A percentile compares a stretch with the other conserved stretches of the same genome.
Evolutionary conservation across 2,888 invertebrate species (phyloP).

Genomic region (Polymixis flavicincta): DNA sequence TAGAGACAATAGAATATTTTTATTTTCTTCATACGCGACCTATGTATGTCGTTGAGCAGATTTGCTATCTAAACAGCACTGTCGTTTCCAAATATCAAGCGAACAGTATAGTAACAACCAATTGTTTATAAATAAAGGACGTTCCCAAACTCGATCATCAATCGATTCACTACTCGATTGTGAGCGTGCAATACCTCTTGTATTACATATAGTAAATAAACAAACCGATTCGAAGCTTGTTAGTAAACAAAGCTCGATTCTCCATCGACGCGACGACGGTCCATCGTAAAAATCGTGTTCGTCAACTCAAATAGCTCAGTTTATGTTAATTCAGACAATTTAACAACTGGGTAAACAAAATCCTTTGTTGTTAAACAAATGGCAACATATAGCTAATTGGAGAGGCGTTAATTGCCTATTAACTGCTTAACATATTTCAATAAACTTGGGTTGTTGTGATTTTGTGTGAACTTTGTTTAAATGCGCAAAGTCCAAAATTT

Average conservation of each 20-base stretch:
- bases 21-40: background rate
- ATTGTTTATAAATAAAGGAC: constrained; percentile 7
- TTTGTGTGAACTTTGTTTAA: constrained; percentile 8
- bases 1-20: background rate
- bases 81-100: background rate
- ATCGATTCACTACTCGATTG: constrained; percentile 18
- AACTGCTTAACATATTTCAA: constrained; percentile 17
- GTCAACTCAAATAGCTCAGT: constrained; percentile 17
- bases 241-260: constrained; percentile 42
- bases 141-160: constrained; percentile 32
- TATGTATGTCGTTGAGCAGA: background rate
- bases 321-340: constrained; percentile 29
- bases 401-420: constrained; percentile 43
- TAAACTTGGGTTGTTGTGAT: constrained; percentile 1
- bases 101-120: constrained; percentile 13
- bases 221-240: constrained; percentile 38
- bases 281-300: constrained; percentile 37
- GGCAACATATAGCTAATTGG: constrained; percentile 32
- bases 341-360: constrained; percentile 29
- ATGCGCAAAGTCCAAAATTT: background rate
- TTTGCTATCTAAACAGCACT: background rate
- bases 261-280: background rate
- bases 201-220: constrained; percentile 32
- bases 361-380: constrained; percentile 34
- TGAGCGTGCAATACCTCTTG: background rate